Base-by-base conservation (phyloP, 2,113 vertebrate genomes). In the Tympanuchus pallidicinctus region DNA sequence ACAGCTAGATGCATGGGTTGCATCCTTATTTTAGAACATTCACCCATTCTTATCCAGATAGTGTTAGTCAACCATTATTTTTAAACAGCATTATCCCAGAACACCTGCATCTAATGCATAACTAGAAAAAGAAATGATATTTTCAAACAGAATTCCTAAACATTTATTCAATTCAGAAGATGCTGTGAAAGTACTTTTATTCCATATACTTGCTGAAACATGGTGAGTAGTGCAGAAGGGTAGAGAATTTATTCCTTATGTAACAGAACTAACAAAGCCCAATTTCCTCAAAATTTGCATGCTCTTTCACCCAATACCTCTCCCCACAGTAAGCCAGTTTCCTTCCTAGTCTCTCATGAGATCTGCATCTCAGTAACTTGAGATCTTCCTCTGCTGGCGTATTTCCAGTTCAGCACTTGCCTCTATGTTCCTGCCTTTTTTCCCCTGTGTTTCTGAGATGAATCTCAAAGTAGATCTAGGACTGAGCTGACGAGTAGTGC, bases 201-300 rank as follows among this genome's bases (percentile, higher is more conserved):
- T 88, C 76, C 32, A 10, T 32, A 54, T 22, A 6, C 63, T 85
- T 84, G 28, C 54, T 91, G 85, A 92, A 57, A 69, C 27, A 13
- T 0, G 0, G 0, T 36, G 64, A 78, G 25, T 52, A 60, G 79
- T 32, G 9, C 38, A 70, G 40, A 61, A 88, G 45, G 27, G 48
- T 70, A 56, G 28, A 61, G 30, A 70, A 76, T 30, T 64, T 92
- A 70, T 57, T 86, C 54, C 17, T 32, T 1, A 4, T 73, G n/a
- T 54, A 66, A 40, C 48, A 88, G 64, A 75, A 10, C 32, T 67
- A 24, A 60, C 8, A 24, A 67, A 74, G 19, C 21, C 61, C 38
- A 6, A 45, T 59, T 81, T 88, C 50, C 56, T 60, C 21, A 38
- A 38, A 54, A 54, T 56, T 21, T n/a, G 2, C 50, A 16, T 11